Percentiles rank a stretch among this genome's conserved stretches.
Conservation (phyloP, 2,888 invertebrate genomes). For the Tetragnatha montana region DNA sequence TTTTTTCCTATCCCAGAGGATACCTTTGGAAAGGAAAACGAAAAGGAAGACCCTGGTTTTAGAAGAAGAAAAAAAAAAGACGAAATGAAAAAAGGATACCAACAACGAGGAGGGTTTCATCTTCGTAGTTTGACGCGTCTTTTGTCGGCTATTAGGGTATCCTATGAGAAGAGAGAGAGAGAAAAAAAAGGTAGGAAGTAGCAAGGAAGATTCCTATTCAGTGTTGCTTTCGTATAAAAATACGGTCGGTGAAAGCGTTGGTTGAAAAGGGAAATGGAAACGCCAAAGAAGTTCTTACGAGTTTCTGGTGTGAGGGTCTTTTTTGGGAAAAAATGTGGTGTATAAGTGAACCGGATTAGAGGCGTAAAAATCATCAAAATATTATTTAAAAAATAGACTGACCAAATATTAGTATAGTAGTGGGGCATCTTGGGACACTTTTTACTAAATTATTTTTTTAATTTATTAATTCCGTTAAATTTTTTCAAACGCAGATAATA, state of each 20-base stretch:
- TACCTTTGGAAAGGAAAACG: not conserved
- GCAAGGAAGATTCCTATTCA: not conserved
- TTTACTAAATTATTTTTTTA: too few relatives aligned
- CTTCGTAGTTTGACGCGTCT: slow-evolving; percentile 16
- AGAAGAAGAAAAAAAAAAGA: slow-evolving; percentile 1
- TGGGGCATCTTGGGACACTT: too few relatives aligned
- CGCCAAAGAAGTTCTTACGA: not conserved
- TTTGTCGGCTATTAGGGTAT: slow-evolving; percentile 19
- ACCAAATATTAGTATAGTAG: too few relatives aligned
- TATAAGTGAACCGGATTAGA: too few relatives aligned
- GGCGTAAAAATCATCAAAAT: too few relatives aligned
- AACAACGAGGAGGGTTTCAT: not conserved
- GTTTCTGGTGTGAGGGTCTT: not conserved
- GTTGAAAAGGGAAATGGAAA: not conserved
- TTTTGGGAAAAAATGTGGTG: too few relatives aligned
- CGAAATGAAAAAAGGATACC: slow-evolving; percentile 1
- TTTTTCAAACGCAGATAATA: too few relatives aligned
- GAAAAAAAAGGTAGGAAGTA: not conserved
- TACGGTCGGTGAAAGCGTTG: not conserved
- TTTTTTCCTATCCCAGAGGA: not conserved
- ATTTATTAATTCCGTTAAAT: too few relatives aligned
- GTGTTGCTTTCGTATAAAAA: not conserved
- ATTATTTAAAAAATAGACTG: too few relatives aligned
- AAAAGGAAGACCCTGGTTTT: not conserved
- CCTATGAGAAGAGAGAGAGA: not conserved